Evolutionary conservation across 2,888 invertebrate species (phyloP), one percentile per base, ranked within the genome.

Genomic region (Steinernema scapterisci): DNA sequence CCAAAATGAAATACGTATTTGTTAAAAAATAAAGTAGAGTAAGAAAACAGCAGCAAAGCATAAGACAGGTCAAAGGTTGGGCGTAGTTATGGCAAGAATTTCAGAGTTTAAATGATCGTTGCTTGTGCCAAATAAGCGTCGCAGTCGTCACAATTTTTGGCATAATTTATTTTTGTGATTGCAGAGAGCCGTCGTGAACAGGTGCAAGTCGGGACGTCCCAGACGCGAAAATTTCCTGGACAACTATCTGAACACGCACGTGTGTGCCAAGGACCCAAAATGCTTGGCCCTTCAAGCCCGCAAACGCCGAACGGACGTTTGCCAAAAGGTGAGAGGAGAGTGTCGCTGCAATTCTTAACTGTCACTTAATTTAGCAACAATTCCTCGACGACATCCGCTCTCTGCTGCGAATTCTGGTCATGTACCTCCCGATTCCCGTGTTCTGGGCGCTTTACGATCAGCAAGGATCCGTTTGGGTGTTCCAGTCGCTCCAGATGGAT

Each of bases 391-490:
- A 86, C 56, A 79, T 85, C 46, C 80, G 81, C 27, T 78, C 81
- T 0, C 79, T 86, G 27, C 78, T 85, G 43, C 79, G 83, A 23
- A 75, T 86, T 7, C 75, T 85, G n/a, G 78, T 86, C 72, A 86
- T 86, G 85, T 84, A 83, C 78, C 73, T 87, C 5, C 87, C 87
- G 43, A 89, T 96, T 31, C 97, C 97, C 0, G 91, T 97, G n/a
- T 99, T 97, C 89, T 97, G 96, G 96, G 94, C 97, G 0, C 90
- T 97, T 0, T 97, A 93, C 88, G 97, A 97, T 88, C 97, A 97
- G 88, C 95, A 95, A 91, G 95, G 94, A 23, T 94, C 94, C 0
- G 90, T 93, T 77, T 95, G 95, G 95, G 94, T 94, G 0, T 92
- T 95, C 89, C 95, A 95, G 90, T 31, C 73, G 72, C 77, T 84